These are phyloP conservation scores for Schrankia costaestrigalis DNA, from an alignment of 2,888 invertebrate genomes.

Conservation along the genomic window DNA sequence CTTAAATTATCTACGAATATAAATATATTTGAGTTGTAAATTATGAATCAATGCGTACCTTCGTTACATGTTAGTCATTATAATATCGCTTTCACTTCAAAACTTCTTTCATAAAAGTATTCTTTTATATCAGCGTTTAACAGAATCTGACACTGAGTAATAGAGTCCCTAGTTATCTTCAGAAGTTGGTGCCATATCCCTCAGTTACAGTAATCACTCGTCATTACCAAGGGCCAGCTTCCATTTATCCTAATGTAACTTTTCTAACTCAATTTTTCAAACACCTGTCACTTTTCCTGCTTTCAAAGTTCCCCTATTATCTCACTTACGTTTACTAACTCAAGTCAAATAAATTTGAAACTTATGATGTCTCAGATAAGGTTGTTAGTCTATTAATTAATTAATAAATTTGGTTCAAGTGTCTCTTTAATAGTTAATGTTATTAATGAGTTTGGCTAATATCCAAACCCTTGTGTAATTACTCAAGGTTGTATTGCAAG, in stretches of 20 bases:
- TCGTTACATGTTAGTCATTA: no score
- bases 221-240: constrained; percentile 21
- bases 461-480: constrained; percentile 35
- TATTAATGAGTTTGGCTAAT: constrained; percentile 41
- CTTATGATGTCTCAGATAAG: constrained; percentile 22
- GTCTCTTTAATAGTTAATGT: constrained; percentile 38
- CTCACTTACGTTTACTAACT: constrained; percentile 2
- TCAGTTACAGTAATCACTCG: constrained; percentile 27
- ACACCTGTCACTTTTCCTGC: constrained; percentile 28
- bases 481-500: constrained; percentile 30
- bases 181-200: constrained; percentile 17
- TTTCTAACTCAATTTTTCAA: constrained; percentile 33
- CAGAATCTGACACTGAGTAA: constrained; percentile 30
- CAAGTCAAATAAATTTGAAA: constrained; percentile 25
- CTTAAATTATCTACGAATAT: no score
- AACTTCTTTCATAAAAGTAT: constrained; percentile 7
- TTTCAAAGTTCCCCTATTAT: constrained; percentile 7
- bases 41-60: no score
- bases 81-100: no score
- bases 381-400: constrained; percentile 33
- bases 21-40: no score
- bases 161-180: constrained; percentile 23
- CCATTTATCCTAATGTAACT: constrained; percentile 31
- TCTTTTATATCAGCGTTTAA: constrained; percentile 13
- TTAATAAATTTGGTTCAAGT: constrained; percentile 36